Conservation (phyloP, 1,140 invertebrate genomes). For the Acromyrmex heyeri region DNA sequence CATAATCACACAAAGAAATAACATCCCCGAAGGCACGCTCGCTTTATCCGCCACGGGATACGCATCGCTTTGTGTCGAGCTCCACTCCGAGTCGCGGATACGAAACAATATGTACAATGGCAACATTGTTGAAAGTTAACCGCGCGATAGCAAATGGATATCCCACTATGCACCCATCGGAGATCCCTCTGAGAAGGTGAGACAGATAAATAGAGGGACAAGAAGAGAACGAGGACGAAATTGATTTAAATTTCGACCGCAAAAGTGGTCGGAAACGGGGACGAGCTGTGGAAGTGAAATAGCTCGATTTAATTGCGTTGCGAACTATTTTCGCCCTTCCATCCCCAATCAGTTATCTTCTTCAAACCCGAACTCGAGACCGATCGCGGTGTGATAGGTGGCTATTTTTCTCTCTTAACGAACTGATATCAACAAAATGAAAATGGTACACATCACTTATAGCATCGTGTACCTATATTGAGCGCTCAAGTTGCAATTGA, state of each 20-base stretch:
- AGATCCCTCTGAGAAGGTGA: constrained; percentile 5
- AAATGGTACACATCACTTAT: constrained; percentile 11
- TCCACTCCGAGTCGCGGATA: constrained; percentile 8
- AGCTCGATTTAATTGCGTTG: constrained; percentile 41
- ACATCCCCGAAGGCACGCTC: constrained; percentile 46
- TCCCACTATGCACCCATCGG: constrained; percentile 10
- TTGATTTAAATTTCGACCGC: constrained; percentile 57
- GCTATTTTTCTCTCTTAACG: neutral
- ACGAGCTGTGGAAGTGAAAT: neutral
- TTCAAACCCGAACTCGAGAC: neutral
- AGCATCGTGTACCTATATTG: neutral
- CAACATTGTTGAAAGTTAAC: constrained; percentile 59
- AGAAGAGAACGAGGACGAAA: neutral
- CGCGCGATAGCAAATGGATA: constrained; percentile 42
- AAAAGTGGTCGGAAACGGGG: neutral
- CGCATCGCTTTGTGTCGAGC: constrained; percentile 28
- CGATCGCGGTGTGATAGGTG: neutral
- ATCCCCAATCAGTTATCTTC: neutral
- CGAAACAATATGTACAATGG: constrained; percentile 52
- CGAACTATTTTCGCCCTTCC: constrained; percentile 11
- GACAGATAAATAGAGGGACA: neutral
- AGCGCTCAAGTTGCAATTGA: neutral
- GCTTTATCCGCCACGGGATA: constrained; percentile 48
- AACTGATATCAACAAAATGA: neutral
- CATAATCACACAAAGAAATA: constrained; percentile 20